Conservation (phyloP, 2,113 vertebrate genomes). For the Bettongia penicillata region DNA sequence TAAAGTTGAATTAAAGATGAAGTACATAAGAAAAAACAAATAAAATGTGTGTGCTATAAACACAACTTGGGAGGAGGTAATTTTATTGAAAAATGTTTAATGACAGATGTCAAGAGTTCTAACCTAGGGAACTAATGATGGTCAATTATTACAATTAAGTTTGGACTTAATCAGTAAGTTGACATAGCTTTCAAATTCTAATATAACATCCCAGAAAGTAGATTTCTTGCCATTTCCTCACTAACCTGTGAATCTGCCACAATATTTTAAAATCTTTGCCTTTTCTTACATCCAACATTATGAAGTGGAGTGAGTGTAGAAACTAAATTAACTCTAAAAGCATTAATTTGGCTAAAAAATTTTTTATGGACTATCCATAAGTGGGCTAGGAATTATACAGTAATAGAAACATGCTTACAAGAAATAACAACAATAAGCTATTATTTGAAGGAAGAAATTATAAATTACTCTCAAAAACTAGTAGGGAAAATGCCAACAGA, state of each 20-base stretch:
- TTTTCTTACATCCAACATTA: conserved; percentile 40
- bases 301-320: conserved; percentile 45
- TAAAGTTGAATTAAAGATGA: neutral
- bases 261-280: conserved; percentile 43
- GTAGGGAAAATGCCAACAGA: conserved; percentile 55
- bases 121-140: too few species aligned
- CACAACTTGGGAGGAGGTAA: too few species aligned
- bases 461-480: conserved; percentile 48
- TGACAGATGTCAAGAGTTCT: too few species aligned
- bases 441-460: conserved; percentile 55
- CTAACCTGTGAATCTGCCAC: neutral
- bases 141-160: neutral
- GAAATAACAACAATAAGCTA: conserved; percentile 45
- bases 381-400: conserved; percentile 7
- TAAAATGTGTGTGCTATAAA: too few species aligned
- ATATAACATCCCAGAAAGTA: conserved; percentile 42
- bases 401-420: conserved; percentile 30
- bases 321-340: conserved; percentile 63
- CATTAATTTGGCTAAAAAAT: conserved; percentile 55
- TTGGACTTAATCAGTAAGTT: neutral
- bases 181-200: conserved; percentile 23
- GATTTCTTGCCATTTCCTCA: conserved; percentile 32
- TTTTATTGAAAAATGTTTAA: too few species aligned
- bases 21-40: neutral
- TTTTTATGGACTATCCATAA: conserved; percentile 63